phyloP scores from a whole-genome alignment of 2,113 vertebrate species.

The Anolis carolinensis region DNA sequence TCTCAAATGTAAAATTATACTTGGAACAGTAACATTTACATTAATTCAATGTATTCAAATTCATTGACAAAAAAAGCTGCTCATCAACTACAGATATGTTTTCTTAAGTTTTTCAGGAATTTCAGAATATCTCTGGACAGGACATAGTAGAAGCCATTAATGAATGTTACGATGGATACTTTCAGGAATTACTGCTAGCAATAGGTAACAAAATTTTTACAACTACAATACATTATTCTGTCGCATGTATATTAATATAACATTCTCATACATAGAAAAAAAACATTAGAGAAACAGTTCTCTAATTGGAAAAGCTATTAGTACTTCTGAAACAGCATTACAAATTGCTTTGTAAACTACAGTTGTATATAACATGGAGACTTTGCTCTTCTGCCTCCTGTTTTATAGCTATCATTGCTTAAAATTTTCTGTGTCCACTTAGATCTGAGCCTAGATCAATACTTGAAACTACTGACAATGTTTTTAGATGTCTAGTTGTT shows the following conservation, averaged over 20 bases:
- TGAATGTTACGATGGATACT: conserved; percentile 80
- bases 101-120: conserved; percentile 81
- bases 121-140: conserved; percentile 81
- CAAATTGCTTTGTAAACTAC: not conserved
- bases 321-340: not conserved
- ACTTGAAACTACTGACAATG: not conserved
- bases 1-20: not conserved
- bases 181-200: conserved; percentile 78
- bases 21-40: not conserved
- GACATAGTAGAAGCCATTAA: conserved; percentile 78
- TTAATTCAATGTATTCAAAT: not conserved
- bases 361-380: not conserved
- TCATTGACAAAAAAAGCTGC: not conserved
- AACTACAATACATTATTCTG: not conserved
- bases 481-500: not conserved
- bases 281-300: not conserved
- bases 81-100: not conserved
- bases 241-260: not conserved
- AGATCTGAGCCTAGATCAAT: not conserved
- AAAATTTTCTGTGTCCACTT: not conserved
- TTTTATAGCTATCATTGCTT: conserved; percentile 15
- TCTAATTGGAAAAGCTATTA: not conserved
- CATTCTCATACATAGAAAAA: not conserved
- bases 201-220: conserved; percentile 70
- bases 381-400: not conserved